Evolutionary conservation across 2,113 vertebrate genomes (phyloP).

Genomic region (Sinocyclocheilus rhinocerous): DNA sequence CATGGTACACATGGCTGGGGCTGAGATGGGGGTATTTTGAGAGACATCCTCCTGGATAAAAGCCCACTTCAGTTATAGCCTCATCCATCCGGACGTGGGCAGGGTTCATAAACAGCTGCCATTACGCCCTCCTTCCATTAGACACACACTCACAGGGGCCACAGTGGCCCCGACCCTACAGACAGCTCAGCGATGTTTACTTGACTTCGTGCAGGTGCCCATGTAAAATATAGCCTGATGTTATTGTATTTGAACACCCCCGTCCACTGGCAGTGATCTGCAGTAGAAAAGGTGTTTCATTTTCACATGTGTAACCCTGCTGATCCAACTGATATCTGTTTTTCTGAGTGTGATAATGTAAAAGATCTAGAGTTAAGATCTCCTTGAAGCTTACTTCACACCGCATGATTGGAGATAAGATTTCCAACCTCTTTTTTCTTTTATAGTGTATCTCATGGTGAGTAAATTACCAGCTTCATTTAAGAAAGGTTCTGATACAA

Average conservation of each 20-base stretch:
- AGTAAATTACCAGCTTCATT: background rate
- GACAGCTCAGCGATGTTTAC: background rate
- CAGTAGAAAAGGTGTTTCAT: constrained; percentile 45
- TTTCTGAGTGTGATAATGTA: constrained; percentile 27
- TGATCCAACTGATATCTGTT: background rate
- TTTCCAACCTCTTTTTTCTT: background rate
- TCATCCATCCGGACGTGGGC: constrained; percentile 54
- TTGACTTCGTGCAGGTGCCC: background rate
- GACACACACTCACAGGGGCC: background rate
- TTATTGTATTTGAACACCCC: constrained; percentile 13
- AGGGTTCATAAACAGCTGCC: constrained; percentile 65
- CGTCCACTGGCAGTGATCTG: background rate
- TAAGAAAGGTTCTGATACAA: background rate
- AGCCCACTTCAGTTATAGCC: constrained; percentile 54
- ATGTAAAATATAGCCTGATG: constrained; percentile 5
- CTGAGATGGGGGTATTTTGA: constrained; percentile 64
- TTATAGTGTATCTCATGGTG: background rate
- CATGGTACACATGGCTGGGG: constrained; percentile 52
- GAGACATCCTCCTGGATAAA: constrained; percentile 71
- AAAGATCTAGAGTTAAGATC: background rate
- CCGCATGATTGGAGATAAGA: background rate
- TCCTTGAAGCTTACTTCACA: background rate
- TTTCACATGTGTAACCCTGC: constrained; percentile 37
- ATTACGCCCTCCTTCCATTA: constrained; percentile 40
- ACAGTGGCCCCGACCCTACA: background rate